Evolutionary conservation across 1,140 invertebrate species (phyloP).

Genomic region (Platyura marginata): DNA sequence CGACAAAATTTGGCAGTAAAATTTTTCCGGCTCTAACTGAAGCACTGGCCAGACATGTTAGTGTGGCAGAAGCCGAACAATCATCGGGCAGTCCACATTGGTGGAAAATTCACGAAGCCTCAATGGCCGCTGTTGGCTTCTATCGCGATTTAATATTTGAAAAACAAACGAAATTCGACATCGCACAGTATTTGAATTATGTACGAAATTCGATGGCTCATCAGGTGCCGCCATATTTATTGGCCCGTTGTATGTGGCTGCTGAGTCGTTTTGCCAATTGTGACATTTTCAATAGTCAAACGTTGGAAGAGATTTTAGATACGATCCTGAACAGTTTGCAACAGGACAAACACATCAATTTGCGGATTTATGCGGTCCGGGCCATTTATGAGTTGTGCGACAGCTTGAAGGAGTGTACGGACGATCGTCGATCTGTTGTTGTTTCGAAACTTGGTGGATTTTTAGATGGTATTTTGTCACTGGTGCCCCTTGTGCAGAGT

Average conservation of each 20-base stretch:
- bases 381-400: slow-evolving; percentile 30
- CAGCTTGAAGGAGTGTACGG: slow-evolving; percentile 27
- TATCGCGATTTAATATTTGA: slow-evolving; percentile 36
- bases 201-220: slow-evolving; percentile 19
- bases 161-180: slow-evolving; percentile 41
- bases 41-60: slow-evolving; percentile 43
- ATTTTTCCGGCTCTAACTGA: slow-evolving; percentile 38
- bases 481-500: slow-evolving; percentile 27
- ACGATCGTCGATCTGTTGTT: slow-evolving; percentile 14
- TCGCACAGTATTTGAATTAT: slow-evolving; percentile 43
- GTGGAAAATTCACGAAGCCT: slow-evolving; percentile 65
- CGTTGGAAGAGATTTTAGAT: slow-evolving; percentile 17
- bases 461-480: slow-evolving; percentile 15
- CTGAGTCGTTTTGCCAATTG: slow-evolving; percentile 43
- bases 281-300: slow-evolving; percentile 17
- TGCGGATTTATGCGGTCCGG: slow-evolving; percentile 17
- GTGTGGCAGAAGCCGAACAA: slow-evolving; percentile 31
- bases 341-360: slow-evolving; percentile 16
- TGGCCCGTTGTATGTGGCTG: slow-evolving; percentile 52
- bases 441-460: slow-evolving; percentile 16
- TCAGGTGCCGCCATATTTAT: slow-evolving; percentile 35
- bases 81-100: slow-evolving; percentile 33
- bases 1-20: slow-evolving; percentile 40
- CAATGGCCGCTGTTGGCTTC: slow-evolving; percentile 43
- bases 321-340: slow-evolving; percentile 16